Percentiles rank a stretch among this genome's conserved stretches.
Conservation (phyloP, 2,888 invertebrate species). For the Sminthurides aquaticus region DNA sequence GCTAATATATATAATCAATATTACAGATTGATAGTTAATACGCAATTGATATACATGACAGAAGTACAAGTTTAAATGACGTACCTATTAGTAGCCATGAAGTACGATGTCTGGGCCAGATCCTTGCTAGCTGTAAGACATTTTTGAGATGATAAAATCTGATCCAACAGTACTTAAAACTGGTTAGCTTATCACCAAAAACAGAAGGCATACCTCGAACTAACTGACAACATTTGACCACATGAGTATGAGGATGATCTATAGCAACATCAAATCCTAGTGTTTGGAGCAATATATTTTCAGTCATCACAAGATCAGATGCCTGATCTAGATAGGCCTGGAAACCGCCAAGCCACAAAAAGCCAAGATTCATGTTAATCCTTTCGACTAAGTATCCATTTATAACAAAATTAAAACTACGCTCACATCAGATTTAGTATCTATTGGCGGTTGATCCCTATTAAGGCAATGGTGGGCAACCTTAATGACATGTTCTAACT, state of each 20-base stretch:
- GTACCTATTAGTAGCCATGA: slow-evolving; percentile 94
- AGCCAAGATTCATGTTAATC: not conserved
- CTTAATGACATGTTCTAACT: slow-evolving; percentile 93
- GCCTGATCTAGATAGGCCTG: slow-evolving; percentile 65
- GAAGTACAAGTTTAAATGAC: too few species aligned
- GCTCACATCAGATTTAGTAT: slow-evolving; percentile 64
- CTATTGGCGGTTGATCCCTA: slow-evolving; percentile 53
- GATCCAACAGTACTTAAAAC: not conserved
- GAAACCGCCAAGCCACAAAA: slow-evolving; percentile 39
- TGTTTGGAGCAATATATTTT: slow-evolving; percentile 93
- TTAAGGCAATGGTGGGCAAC: slow-evolving; percentile 83
- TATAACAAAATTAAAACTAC: slow-evolving; percentile 3
- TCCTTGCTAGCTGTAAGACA: slow-evolving; percentile 74
- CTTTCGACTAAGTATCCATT: not conserved
- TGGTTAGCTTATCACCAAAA: too few species aligned
- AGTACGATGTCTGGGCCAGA: slow-evolving; percentile 94
- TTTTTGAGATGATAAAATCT: not conserved
- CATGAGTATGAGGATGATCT: slow-evolving; percentile 96
- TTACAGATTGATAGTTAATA: slow-evolving; percentile 10
- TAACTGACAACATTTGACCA: slow-evolving; percentile 90
- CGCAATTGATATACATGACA: not conserved
- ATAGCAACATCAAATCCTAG: slow-evolving; percentile 96
- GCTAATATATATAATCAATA: slow-evolving; percentile 60
- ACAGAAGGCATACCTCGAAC: slow-evolving; percentile 68
- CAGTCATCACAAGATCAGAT: slow-evolving; percentile 90